Percentiles rank a stretch among this genome's conserved stretches.
These are phyloP conservation scores for Drepana arcuata DNA, from an alignment of 1,140 invertebrate species.

Conservation along the genomic window DNA sequence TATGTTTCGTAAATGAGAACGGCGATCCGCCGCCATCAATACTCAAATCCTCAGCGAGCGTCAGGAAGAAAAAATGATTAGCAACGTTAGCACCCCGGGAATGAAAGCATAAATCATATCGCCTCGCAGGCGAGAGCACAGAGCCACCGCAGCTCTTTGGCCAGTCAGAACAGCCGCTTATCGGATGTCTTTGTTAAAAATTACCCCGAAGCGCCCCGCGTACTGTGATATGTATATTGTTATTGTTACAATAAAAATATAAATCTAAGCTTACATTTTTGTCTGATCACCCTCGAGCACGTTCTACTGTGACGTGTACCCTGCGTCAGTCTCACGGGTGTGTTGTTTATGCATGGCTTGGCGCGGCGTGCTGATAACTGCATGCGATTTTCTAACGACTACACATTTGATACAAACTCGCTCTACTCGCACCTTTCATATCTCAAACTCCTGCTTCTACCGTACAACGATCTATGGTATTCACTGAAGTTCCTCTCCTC, in stretches of 20 bases:
- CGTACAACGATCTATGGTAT: conserved; percentile 3
- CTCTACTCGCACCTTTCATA: conserved; percentile 19
- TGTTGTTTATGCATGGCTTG: conserved; percentile 70
- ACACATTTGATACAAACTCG: conserved; percentile 28
- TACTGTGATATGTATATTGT: conserved; percentile 70
- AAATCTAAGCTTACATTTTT: conserved; percentile 48
- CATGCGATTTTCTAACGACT: conserved; percentile 46
- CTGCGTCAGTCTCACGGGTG: conserved; percentile 35
- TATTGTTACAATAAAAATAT: conserved; percentile 68
- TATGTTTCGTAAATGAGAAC: conserved; percentile 76
- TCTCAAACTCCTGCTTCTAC: conserved; percentile 10
- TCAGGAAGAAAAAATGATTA: conserved; percentile 68
- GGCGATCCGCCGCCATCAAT: conserved; percentile 72
- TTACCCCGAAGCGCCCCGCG: conserved; percentile 65
- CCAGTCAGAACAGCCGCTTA: conserved; percentile 32
- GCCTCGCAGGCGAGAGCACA: conserved; percentile 33
- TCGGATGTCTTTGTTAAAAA: conserved; percentile 25
- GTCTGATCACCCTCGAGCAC: conserved; percentile 44
- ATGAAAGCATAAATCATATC: conserved; percentile 26
- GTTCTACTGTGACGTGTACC: conserved; percentile 22
- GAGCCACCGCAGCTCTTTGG: conserved; percentile 31
- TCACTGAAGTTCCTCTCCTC: conserved; percentile 7
- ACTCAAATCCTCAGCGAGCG: conserved; percentile 64
- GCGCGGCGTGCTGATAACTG: conserved; percentile 41
- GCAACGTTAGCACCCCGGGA: conserved; percentile 24